These are phyloP conservation scores for Agonopterix arenella DNA, from an alignment of 2,888 invertebrate species.

Conservation along the genomic window DNA sequence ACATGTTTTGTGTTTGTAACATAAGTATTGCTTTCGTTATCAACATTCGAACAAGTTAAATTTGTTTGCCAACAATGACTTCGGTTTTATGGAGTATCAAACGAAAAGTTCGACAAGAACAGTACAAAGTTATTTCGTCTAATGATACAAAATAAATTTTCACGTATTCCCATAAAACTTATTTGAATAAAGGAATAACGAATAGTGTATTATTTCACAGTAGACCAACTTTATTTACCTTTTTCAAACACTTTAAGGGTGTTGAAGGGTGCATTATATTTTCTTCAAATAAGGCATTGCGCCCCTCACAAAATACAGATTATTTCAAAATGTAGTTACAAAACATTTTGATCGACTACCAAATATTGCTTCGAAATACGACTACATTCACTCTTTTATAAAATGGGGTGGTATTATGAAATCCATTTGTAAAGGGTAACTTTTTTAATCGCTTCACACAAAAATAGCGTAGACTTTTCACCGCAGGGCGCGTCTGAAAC, in stretches of 20 bases:
- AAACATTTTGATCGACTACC: slow-evolving; percentile 40
- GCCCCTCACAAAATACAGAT: background rate
- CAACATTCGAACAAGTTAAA: too few relatives aligned
- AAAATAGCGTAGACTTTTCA: slow-evolving; percentile 16
- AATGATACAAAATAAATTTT: too few relatives aligned
- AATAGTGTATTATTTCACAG: too few relatives aligned
- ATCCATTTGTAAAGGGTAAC: slow-evolving; percentile 34
- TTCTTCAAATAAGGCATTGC: background rate
- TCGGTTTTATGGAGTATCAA: too few relatives aligned
- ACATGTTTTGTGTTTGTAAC: too few relatives aligned
- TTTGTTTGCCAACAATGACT: too few relatives aligned
- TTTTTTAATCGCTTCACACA: slow-evolving; percentile 53
- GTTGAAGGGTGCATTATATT: background rate
- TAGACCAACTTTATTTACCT: background rate
- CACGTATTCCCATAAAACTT: too few relatives aligned
- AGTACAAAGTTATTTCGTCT: too few relatives aligned
- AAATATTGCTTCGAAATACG: slow-evolving; percentile 27
- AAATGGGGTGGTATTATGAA: slow-evolving; percentile 27
- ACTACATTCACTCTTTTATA: slow-evolving; percentile 15
- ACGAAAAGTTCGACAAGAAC: too few relatives aligned
- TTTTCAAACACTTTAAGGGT: background rate
- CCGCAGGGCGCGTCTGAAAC: slow-evolving; percentile 22
- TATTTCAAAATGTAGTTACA: slow-evolving; percentile 3
- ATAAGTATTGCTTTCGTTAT: too few relatives aligned
- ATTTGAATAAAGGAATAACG: too few relatives aligned